These are phyloP conservation scores for Girardia tigrina DNA, from an alignment of 2,888 invertebrate genomes.

Conservation along the genomic window DNA sequence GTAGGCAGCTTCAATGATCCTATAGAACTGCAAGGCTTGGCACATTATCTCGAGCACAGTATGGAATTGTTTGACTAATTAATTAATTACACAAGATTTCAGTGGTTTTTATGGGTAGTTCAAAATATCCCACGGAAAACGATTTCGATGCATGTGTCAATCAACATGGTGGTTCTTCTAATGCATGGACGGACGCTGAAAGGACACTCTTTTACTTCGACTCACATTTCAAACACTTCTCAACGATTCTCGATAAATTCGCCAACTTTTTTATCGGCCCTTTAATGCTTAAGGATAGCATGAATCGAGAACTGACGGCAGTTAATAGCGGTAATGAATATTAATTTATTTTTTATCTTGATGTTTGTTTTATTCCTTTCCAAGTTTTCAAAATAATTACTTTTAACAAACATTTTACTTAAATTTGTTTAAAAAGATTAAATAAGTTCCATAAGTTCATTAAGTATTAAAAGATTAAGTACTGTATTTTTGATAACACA, in stretches of 20 bases:
- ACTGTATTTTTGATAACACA: too few species aligned
- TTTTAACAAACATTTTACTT: too few species aligned
- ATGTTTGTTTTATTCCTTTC: too few species aligned
- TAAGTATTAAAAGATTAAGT: too few species aligned
- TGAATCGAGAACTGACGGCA: conserved; percentile 71
- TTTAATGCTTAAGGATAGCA: conserved; percentile 67
- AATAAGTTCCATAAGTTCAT: too few species aligned
- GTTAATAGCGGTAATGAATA: conserved; percentile 80
- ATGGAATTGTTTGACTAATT: neutral
- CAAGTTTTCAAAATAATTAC: too few species aligned
- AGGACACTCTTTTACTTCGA: conserved; percentile 75
- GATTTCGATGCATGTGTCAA: conserved; percentile 64
- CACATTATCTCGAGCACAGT: conserved; percentile 48
- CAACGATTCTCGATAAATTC: conserved; percentile 67
- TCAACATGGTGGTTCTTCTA: conserved; percentile 65
- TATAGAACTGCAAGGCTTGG: conserved; percentile 46
- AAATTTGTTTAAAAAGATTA: too few species aligned
- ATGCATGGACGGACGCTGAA: conserved; percentile 74
- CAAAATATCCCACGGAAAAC: conserved; percentile 72
- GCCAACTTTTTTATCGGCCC: conserved; percentile 75
- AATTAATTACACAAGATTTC: neutral
- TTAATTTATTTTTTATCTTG: too few species aligned
- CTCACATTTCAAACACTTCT: conserved; percentile 65
- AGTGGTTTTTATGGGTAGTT: conserved; percentile 82
- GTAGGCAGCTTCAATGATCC: conserved; percentile 47